Evolutionary conservation across 37 sponge, comb jelly and placozoan genomes (phyloP).

Genomic region (Cladorhizidae sp.): DNA sequence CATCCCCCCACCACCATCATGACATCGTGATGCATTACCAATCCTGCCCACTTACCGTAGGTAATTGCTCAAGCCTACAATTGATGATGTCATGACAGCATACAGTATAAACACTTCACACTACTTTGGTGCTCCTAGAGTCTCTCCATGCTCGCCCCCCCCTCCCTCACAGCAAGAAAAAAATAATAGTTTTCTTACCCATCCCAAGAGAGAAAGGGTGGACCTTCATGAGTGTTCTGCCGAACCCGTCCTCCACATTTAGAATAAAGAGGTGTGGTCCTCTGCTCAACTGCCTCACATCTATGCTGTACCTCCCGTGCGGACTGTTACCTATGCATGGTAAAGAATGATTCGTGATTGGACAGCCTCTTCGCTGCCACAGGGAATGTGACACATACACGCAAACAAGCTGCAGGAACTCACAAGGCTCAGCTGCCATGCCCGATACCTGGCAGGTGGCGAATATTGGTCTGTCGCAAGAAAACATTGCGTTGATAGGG

Average conservation of each 20-base stretch:
- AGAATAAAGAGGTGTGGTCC: constrained; percentile 42
- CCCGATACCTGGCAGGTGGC: constrained; percentile 35
- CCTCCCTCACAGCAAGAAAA: too few relatives aligned
- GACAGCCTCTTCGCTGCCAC: too few relatives aligned
- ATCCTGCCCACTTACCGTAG: too few relatives aligned
- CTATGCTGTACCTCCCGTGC: neutral
- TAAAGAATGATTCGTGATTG: neutral
- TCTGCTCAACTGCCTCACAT: neutral
- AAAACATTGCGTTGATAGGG: neutral
- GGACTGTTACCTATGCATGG: constrained; percentile 8
- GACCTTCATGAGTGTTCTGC: constrained; percentile 39
- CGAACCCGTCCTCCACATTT: constrained; percentile 31
- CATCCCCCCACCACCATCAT: too few relatives aligned
- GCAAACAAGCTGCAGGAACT: neutral
- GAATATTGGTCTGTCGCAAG: constrained; percentile 24
- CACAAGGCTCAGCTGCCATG: constrained; percentile 18
- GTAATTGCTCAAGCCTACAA: too few relatives aligned
- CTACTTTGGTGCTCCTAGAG: too few relatives aligned
- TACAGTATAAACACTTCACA: too few relatives aligned
- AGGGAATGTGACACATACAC: neutral
- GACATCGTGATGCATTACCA: too few relatives aligned
- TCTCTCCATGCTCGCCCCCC: too few relatives aligned
- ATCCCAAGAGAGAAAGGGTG: constrained; percentile 36
- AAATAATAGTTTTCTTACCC: constrained; percentile 25
- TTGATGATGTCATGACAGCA: too few relatives aligned